A percentile compares a stretch with the other conserved stretches of the same genome.
Conservation (phyloP, 1,140 invertebrate genomes). For the Apis mellifera region DNA sequence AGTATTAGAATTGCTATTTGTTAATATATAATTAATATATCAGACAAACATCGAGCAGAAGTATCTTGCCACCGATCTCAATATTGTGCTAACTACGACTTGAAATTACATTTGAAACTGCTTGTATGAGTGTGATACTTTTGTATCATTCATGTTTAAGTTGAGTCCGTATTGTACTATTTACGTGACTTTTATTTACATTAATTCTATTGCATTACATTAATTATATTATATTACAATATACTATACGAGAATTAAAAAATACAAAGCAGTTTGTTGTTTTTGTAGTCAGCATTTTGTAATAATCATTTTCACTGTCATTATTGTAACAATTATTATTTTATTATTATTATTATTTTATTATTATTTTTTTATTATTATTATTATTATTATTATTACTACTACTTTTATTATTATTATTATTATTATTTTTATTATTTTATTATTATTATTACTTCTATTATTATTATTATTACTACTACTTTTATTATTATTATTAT, state of each 20-base stretch:
- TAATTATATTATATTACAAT: slow-evolving; percentile 67
- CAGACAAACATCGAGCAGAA: slow-evolving; percentile 72
- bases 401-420: background rate
- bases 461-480: too few relatives aligned
- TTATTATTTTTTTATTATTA: slow-evolving; percentile 54
- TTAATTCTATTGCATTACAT: slow-evolving; percentile 69
- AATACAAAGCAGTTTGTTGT: slow-evolving; percentile 68
- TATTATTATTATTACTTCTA: too few relatives aligned
- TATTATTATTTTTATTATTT: too few relatives aligned
- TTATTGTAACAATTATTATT: slow-evolving; percentile 64
- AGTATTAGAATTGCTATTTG: slow-evolving; percentile 30
- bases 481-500: too few relatives aligned
- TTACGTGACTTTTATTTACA: slow-evolving; percentile 74
- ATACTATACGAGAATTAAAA: slow-evolving; percentile 48
- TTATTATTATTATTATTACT: slow-evolving; percentile 53
- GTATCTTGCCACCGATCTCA: slow-evolving; percentile 78
- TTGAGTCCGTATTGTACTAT: slow-evolving; percentile 73
- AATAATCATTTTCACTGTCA: slow-evolving; percentile 69
- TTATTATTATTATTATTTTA: slow-evolving; percentile 38
- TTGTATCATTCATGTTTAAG: slow-evolving; percentile 69
- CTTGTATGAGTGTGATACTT: slow-evolving; percentile 68
- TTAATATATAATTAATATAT: slow-evolving; percentile 37
- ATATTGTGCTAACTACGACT: slow-evolving; percentile 73
- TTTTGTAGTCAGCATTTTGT: slow-evolving; percentile 75
- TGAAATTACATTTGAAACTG: slow-evolving; percentile 62